A percentile compares a stretch with the other conserved stretches of the same genome.
Conservation (phyloP, 2,888 invertebrate species). For the Amorpha juglandis region DNA sequence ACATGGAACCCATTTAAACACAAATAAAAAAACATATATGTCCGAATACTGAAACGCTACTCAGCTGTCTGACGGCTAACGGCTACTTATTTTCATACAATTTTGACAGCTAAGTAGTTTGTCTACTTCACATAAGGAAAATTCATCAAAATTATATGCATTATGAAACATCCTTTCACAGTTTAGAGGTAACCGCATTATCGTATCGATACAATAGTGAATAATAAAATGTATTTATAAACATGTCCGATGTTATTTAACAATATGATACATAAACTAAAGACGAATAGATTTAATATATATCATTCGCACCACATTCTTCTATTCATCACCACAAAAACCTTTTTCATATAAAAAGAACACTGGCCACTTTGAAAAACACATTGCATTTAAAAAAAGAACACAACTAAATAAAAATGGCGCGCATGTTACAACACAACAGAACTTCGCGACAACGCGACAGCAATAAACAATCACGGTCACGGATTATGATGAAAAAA, state of each 20-base stretch:
- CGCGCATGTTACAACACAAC: slow-evolving; percentile 9
- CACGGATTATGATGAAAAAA: slow-evolving; percentile 18
- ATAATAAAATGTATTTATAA: not conserved
- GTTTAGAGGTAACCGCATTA: not conserved
- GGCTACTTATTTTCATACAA: no score
- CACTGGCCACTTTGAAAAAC: slow-evolving; percentile 13
- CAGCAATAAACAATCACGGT: slow-evolving; percentile 17
- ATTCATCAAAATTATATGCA: not conserved
- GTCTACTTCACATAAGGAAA: not conserved
- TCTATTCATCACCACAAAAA: not conserved
- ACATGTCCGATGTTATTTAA: not conserved
- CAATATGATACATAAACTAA: not conserved
- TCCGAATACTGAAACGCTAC: no score
- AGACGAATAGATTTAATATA: no score
- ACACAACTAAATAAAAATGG: not conserved
- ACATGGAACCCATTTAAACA: not conserved
- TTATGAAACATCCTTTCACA: not conserved
- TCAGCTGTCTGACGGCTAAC: no score
- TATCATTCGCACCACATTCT: not conserved
- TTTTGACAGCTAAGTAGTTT: no score
- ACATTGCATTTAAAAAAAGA: slow-evolving; percentile 4
- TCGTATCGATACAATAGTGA: not conserved
- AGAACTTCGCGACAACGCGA: slow-evolving; percentile 9
- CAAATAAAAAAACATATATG: no score
- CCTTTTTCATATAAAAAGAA: not conserved